A percentile compares a stretch with the other conserved stretches of the same genome.
Conservation (phyloP, 2,797 vertebrate species). For the Erethizon dorsatum region DNA sequence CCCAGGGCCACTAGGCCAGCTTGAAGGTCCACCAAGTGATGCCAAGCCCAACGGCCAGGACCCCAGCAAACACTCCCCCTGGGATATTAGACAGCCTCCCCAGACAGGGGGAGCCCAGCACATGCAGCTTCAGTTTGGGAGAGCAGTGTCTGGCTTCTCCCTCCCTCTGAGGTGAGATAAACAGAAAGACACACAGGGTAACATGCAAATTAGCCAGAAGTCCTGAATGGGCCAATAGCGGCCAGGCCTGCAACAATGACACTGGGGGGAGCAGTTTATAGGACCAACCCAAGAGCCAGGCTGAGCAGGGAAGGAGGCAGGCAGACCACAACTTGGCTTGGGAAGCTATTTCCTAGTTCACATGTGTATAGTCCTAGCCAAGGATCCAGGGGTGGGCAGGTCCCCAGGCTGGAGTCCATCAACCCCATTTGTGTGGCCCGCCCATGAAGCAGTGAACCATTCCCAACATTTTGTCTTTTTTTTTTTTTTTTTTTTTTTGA, state of each 20-base stretch:
- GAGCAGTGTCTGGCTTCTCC: constrained; percentile 20
- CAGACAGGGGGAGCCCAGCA: background rate
- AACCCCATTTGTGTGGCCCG: background rate
- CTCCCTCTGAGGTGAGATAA: constrained; percentile 88
- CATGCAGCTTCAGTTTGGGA: constrained; percentile 55
- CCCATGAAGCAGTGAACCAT: background rate
- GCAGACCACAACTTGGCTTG: background rate
- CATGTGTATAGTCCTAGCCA: background rate
- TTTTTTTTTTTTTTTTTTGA: background rate
- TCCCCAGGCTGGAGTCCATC: background rate
- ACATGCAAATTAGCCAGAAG: constrained; percentile 86
- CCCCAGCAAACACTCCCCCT: background rate
- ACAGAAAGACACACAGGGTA: constrained; percentile 91
- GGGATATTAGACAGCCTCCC: background rate
- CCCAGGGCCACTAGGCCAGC: background rate
- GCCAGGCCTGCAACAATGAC: background rate
- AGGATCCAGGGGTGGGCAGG: background rate
- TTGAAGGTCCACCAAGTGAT: background rate
- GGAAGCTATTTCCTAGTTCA: background rate
- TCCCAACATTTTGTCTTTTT: background rate
- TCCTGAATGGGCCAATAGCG: constrained; percentile 80
- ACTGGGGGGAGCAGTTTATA: background rate
- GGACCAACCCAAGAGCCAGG: background rate
- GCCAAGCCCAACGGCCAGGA: background rate
- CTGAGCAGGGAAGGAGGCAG: background rate